Conservation (phyloP, 2,113 vertebrate species). For the Chroicocephalus ridibundus region DNA sequence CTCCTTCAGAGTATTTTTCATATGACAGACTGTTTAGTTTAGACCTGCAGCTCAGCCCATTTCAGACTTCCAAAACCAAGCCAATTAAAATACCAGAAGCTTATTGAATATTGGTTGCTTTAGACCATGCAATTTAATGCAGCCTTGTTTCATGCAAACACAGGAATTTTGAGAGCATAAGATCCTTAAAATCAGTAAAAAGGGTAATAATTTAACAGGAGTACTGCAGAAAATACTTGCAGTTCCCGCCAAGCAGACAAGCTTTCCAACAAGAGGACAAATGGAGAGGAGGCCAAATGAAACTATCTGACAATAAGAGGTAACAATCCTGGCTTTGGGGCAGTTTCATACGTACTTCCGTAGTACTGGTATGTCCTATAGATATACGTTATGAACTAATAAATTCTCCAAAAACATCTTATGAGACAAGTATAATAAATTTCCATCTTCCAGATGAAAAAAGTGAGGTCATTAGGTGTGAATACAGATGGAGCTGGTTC, state of each 20-base stretch:
- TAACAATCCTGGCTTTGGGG: background rate
- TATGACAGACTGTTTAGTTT: constrained; percentile 5
- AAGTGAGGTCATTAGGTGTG: background rate
- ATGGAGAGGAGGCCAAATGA: background rate
- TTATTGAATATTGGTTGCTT: constrained; percentile 1
- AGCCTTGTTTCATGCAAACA: background rate
- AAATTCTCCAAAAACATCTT: background rate
- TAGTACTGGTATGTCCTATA: background rate
- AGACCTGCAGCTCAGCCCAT: constrained; percentile 10
- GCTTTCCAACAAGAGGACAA: background rate
- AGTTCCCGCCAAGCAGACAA: background rate
- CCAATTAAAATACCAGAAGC: constrained; percentile 16
- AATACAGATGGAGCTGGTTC: background rate
- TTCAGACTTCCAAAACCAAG: background rate
- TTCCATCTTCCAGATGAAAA: background rate
- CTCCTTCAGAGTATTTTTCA: background rate
- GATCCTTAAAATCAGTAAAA: background rate
- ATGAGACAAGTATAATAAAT: background rate
- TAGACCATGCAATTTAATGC: background rate
- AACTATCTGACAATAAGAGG: background rate
- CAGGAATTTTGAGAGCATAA: background rate
- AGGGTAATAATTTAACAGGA: background rate
- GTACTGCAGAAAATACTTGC: background rate
- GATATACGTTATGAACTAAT: background rate
- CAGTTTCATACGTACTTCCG: background rate